phyloP scores from a whole-genome alignment of 2,888 invertebrate genomes.

The Agapetus fuscipes region DNA sequence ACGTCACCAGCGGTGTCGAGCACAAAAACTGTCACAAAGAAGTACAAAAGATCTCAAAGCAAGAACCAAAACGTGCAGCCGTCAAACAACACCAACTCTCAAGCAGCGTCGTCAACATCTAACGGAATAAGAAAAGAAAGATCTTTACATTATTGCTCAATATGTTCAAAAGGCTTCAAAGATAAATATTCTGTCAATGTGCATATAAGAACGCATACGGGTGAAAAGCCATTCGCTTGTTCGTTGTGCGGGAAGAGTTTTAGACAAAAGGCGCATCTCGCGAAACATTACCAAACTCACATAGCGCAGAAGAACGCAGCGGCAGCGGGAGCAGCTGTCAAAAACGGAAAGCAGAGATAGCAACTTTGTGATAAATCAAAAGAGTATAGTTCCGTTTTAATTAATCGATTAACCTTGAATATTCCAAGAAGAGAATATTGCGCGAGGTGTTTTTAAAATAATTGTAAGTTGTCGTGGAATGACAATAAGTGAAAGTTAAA shows the following conservation, averaged over 20 bases:
- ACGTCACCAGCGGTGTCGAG: constrained; percentile 53
- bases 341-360: constrained; percentile 46
- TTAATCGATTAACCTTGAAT: no score
- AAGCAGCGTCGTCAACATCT: constrained; percentile 51
- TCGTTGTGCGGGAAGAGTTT: constrained; percentile 89
- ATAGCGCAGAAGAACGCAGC: constrained; percentile 74
- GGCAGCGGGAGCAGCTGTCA: constrained; percentile 50
- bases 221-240: constrained; percentile 95
- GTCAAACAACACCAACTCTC: constrained; percentile 25
- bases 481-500: no score
- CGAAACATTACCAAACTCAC: constrained; percentile 90
- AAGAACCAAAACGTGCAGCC: constrained; percentile 42
- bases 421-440: no score
- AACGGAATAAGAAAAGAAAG: constrained; percentile 76
- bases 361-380: constrained; percentile 22
- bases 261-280: constrained; percentile 84
- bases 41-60: constrained; percentile 56
- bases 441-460: no score
- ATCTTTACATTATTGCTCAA: constrained; percentile 83
- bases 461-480: no score
- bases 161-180: constrained; percentile 90
- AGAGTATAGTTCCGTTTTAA: constrained; percentile 1
- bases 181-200: constrained; percentile 97
- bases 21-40: constrained; percentile 55
- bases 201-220: constrained; percentile 94